These are phyloP conservation scores for Cotesia congregata DNA, from an alignment of 2,888 invertebrate species.

Conservation along the genomic window DNA sequence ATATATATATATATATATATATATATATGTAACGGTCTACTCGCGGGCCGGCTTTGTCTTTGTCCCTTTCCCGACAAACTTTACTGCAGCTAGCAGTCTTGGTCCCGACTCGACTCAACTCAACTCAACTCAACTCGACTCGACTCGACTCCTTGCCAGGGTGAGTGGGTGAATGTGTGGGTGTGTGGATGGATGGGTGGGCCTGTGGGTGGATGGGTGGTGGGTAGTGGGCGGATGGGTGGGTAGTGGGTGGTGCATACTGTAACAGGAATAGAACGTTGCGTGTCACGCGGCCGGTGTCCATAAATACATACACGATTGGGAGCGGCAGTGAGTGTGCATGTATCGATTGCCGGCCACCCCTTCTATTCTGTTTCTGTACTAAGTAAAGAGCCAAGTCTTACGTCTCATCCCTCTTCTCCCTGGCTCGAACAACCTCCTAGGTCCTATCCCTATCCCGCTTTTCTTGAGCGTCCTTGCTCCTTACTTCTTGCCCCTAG, in stretches of 20 bases:
- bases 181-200: no score
- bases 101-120: no score
- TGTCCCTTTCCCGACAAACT: constrained; percentile 1
- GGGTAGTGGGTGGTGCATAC: not conserved
- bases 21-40: not conserved
- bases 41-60: constrained; percentile 14
- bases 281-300: constrained; percentile 40
- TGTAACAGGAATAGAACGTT: constrained; percentile 12
- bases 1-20: no score
- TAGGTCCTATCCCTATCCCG: constrained; percentile 31
- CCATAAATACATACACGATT: constrained; percentile 37
- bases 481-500: constrained; percentile 43
- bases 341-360: constrained; percentile 69
- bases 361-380: constrained; percentile 38
- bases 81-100: not conserved
- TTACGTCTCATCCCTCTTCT: constrained; percentile 35
- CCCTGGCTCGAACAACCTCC: constrained; percentile 23
- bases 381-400: constrained; percentile 15
- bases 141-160: no score
- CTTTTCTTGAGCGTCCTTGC: constrained; percentile 39
- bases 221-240: no score
- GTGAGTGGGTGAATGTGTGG: no score
- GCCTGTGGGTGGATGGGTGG: no score
- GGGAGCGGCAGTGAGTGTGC: constrained; percentile 53
- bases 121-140: no score